Conservation (phyloP, 2,113 vertebrate genomes). For the Phodopus roborovskii region DNA sequence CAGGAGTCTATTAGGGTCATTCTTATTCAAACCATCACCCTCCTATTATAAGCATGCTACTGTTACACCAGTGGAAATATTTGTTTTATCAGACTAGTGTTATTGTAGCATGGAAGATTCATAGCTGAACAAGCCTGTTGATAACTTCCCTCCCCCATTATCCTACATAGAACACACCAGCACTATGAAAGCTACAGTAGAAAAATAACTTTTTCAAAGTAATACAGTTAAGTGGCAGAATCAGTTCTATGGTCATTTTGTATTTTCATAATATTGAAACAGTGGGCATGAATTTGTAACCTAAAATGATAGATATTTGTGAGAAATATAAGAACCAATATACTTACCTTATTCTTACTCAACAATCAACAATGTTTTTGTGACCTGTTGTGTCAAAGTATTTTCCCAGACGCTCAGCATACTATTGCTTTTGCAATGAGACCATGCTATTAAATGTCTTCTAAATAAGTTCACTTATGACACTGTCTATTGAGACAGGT, state of each 20-base stretch:
- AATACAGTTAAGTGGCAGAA: neutral
- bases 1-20: no score
- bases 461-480: neutral
- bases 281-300: neutral
- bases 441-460: neutral
- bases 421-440: neutral
- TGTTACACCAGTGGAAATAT: neutral
- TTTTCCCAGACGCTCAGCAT: neutral
- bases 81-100: neutral
- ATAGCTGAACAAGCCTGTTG: neutral
- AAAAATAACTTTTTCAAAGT: neutral
- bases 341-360: neutral
- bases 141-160: neutral
- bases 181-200: neutral
- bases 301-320: constrained; percentile 36
- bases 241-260: neutral
- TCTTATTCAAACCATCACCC: no score
- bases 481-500: neutral
- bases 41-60: neutral
- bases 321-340: neutral
- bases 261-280: constrained; percentile 20
- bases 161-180: neutral
- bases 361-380: neutral
- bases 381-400: neutral
- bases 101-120: neutral